Conservation (phyloP, 2,797 vertebrate species). For the Hafferia zeledoni region DNA sequence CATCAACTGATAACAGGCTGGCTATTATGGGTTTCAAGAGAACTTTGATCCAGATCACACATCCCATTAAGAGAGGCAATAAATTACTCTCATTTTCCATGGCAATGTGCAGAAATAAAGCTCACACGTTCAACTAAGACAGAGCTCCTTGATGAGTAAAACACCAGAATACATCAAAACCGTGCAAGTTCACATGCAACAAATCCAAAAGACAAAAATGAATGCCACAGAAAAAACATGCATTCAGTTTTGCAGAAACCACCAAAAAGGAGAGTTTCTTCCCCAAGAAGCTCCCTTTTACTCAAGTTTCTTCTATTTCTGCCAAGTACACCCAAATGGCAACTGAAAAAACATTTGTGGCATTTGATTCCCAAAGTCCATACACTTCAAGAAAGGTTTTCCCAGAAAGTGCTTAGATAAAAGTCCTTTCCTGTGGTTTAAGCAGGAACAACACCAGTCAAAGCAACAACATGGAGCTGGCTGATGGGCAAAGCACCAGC, state of each 20-base stretch:
- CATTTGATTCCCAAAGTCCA: conserved; percentile 12
- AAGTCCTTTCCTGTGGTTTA: conserved; percentile 33
- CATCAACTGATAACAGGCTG: background rate
- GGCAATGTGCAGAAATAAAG: background rate
- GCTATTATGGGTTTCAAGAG: background rate
- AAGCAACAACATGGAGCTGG: background rate
- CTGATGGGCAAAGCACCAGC: background rate
- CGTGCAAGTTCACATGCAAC: background rate
- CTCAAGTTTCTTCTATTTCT: background rate
- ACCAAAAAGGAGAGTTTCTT: background rate
- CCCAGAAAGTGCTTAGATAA: conserved; percentile 11
- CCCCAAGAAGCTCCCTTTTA: background rate
- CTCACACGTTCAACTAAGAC: background rate
- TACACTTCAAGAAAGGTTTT: background rate
- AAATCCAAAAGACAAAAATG: background rate
- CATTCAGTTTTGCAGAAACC: background rate
- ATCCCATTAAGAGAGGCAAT: background rate
- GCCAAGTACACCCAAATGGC: background rate
- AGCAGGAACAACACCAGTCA: background rate
- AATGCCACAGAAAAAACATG: background rate
- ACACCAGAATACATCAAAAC: background rate
- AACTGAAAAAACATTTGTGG: conserved; percentile 17
- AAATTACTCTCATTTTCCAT: background rate
- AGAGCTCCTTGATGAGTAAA: background rate
- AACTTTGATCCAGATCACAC: conserved; percentile 5